These are phyloP conservation scores for Anastrepha ludens DNA, from an alignment of 1,140 invertebrate species.

Conservation along the genomic window DNA sequence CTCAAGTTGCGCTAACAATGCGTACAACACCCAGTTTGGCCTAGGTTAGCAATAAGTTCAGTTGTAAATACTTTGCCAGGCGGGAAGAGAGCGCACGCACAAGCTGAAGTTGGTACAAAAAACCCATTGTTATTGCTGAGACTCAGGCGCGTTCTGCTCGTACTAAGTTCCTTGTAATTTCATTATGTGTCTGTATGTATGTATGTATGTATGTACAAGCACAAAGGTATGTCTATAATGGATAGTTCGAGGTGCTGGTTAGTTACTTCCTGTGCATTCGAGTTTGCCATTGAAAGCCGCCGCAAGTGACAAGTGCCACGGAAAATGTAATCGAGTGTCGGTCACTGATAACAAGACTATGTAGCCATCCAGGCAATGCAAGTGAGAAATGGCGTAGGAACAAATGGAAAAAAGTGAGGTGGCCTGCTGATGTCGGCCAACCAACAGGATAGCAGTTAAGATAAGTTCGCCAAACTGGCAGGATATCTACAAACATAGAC, in stretches of 20 bases:
- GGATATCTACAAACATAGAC: neutral
- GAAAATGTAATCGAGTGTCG: slow-evolving; percentile 52
- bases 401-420: neutral
- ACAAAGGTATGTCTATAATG: slow-evolving; percentile 8
- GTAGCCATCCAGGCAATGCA: neutral
- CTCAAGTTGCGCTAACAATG: slow-evolving; percentile 10
- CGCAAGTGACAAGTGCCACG: slow-evolving; percentile 50
- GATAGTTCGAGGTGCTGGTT: slow-evolving; percentile 27
- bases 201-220: neutral
- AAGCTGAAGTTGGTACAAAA: neutral
- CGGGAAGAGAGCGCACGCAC: neutral
- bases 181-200: neutral
- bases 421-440: neutral
- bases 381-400: neutral
- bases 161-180: slow-evolving; percentile 27
- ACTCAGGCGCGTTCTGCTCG: neutral
- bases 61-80: neutral
- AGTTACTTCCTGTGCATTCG: slow-evolving; percentile 43
- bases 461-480: slow-evolving; percentile 35
- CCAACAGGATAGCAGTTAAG: slow-evolving; percentile 36
- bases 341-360: slow-evolving; percentile 47
- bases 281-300: slow-evolving; percentile 46
- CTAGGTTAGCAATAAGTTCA: neutral
- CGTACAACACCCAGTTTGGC: neutral
- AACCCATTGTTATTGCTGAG: neutral